These are phyloP conservation scores for Elegia similella DNA, from an alignment of 2,888 invertebrate species.

Conservation along the genomic window DNA sequence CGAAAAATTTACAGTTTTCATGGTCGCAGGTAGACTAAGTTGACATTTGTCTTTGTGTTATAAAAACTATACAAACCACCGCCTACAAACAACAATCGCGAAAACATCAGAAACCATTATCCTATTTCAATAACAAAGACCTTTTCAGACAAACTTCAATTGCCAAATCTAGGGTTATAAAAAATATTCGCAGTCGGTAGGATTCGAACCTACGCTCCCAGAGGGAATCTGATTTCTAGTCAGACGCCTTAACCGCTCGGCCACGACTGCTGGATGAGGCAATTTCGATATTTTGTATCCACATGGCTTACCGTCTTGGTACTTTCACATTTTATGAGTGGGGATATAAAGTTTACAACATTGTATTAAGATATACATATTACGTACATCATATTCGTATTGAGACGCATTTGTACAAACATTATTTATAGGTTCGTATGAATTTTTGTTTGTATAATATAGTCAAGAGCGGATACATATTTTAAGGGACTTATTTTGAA, in stretches of 20 bases:
- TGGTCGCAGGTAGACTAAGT: no score
- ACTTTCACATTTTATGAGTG: conserved; percentile 4
- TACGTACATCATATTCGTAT: no score
- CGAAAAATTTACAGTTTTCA: no score
- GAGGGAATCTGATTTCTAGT: conserved; percentile 95
- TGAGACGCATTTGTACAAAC: no score
- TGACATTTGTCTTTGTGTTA: no score
- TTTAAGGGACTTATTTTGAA: no score
- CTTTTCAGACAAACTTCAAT: not conserved
- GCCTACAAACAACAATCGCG: no score
- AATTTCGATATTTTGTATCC: not conserved
- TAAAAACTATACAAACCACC: no score
- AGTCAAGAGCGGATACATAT: no score
- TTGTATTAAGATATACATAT: not conserved
- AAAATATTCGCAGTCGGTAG: conserved; percentile 87
- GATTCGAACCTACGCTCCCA: conserved; percentile 95
- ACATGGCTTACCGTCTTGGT: not conserved
- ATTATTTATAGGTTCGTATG: no score
- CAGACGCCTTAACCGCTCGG: conserved; percentile 95
- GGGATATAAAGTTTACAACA: not conserved
- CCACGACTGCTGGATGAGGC: conserved; percentile 84
- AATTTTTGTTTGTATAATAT: no score
- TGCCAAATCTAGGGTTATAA: not conserved
- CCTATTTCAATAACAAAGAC: not conserved
- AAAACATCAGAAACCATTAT: no score